These are phyloP conservation scores for Strix occidentalis DNA, from an alignment of 2,797 vertebrate species.

Conservation along the genomic window DNA sequence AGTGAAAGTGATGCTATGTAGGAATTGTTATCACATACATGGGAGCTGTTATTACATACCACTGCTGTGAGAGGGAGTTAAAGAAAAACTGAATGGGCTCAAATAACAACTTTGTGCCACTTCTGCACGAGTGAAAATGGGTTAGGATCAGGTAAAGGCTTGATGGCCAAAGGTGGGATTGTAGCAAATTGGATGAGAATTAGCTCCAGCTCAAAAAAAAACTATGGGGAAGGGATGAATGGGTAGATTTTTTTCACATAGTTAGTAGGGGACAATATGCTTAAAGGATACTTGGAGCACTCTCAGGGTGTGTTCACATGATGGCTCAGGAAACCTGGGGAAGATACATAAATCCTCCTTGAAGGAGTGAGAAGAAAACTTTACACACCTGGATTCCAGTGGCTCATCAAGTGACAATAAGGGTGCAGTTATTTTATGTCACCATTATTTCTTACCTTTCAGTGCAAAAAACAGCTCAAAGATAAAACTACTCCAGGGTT, in stretches of 20 bases:
- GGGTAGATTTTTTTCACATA: background rate
- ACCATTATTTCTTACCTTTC: background rate
- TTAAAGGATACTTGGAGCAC: background rate
- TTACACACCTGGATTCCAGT: background rate
- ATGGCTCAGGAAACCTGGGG: background rate
- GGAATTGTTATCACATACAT: background rate
- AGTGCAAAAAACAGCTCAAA: background rate
- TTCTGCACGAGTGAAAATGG: background rate
- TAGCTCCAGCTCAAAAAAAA: background rate
- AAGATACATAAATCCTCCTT: background rate
- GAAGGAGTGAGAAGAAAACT: background rate
- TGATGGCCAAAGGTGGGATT: background rate
- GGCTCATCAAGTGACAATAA: background rate
- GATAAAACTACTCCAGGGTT: background rate
- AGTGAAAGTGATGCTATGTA: background rate
- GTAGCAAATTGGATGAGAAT: background rate
- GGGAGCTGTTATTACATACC: background rate
- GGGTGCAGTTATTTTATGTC: background rate
- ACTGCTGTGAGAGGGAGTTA: background rate
- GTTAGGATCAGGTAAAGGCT: background rate
- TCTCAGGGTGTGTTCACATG: background rate
- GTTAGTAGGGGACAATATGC: no score
- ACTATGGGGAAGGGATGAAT: background rate
- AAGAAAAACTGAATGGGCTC: background rate
- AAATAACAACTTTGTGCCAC: background rate